Evolutionary conservation across 2,113 vertebrate genomes (phyloP).

Genomic region (Argyrosomus japonicus): DNA sequence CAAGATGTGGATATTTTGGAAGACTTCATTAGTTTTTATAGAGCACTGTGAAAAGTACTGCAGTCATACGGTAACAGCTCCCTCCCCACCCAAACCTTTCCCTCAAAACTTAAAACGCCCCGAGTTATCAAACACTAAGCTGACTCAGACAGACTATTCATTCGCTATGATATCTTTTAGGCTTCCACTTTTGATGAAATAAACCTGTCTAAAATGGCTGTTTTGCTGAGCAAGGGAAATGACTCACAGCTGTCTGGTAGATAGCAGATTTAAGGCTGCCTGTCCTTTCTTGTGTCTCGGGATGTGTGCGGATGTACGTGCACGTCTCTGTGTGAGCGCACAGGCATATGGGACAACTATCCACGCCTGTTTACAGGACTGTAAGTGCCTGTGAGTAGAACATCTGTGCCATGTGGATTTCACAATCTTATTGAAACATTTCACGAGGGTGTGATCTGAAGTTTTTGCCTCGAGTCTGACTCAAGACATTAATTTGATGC

Average conservation of each 20-base stretch:
- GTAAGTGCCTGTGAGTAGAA: neutral
- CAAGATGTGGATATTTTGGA: neutral
- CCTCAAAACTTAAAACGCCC: conserved; percentile 28
- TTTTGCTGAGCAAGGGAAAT: conserved; percentile 63
- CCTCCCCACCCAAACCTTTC: neutral
- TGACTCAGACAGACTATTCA: conserved; percentile 67
- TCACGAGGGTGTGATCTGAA: neutral
- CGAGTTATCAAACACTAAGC: conserved; percentile 55
- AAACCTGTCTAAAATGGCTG: conserved; percentile 51
- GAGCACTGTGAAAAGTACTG: neutral
- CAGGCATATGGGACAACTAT: neutral
- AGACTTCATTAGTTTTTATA: neutral
- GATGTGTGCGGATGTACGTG: neutral
- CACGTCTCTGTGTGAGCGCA: neutral
- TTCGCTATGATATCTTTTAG: conserved; percentile 54
- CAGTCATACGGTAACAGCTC: neutral
- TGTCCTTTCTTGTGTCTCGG: neutral
- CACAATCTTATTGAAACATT: conserved; percentile 1
- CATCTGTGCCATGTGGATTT: neutral
- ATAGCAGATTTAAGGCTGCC: conserved; percentile 35
- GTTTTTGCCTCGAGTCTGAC: neutral
- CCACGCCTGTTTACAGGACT: neutral
- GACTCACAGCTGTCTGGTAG: conserved; percentile 29
- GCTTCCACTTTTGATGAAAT: conserved; percentile 59
- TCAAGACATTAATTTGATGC: neutral